Percentiles rank a stretch among this genome's conserved stretches.
Conservation (phyloP, 2,888 invertebrate species). For the Brachyopa scutellaris region DNA sequence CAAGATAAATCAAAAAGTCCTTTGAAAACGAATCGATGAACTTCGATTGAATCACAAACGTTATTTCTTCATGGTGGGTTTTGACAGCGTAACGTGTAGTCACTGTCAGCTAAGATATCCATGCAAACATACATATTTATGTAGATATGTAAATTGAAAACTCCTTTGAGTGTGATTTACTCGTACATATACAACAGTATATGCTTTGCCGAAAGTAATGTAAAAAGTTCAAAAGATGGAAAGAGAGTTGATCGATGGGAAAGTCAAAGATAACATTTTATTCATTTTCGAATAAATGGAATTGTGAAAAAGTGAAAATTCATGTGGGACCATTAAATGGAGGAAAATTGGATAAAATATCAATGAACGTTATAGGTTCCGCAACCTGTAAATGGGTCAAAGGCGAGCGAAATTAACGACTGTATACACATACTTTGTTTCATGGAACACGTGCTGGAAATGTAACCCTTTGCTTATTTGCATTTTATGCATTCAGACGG, state of each 20-base stretch:
- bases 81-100: too few species aligned
- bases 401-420: background rate
- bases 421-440: too few species aligned
- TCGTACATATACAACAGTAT: too few species aligned
- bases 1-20: background rate
- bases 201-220: too few species aligned
- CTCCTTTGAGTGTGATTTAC: slow-evolving; percentile 7
- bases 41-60: too few species aligned
- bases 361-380: background rate
- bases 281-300: background rate
- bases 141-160: background rate
- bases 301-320: background rate
- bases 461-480: too few species aligned
- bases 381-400: background rate
- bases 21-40: too few species aligned
- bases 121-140: background rate
- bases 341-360: background rate
- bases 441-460: too few species aligned
- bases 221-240: background rate
- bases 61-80: too few species aligned
- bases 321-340: background rate
- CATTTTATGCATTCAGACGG: too few species aligned
- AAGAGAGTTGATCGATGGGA: background rate
- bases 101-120: background rate
- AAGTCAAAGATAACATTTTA: background rate